Base-by-base conservation (phyloP, 2,113 vertebrate genomes). In the Vulpes lagopus region DNA sequence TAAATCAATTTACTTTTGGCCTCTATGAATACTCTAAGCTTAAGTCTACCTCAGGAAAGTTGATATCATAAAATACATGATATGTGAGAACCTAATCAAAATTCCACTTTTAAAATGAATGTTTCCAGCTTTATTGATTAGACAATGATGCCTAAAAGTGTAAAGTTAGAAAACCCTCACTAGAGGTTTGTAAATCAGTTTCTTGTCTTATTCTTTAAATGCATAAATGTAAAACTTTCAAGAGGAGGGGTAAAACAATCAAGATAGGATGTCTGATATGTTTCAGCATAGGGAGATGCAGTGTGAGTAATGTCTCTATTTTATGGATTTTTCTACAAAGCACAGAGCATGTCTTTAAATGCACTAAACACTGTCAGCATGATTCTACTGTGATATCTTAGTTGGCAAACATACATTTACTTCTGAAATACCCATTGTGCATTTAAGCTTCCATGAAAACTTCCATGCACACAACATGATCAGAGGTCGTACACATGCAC, bases 31-130 rank as follows among this genome's bases (percentile, higher is more conserved):
- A 43, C 57, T 57, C 53, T 49, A 81, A 53, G 2, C 51, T 57
- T 80, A 86, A 27, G 15, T 60, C 16, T 30, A 82, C 27, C n/a
- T 80, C n/a, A 91, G 57, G 53, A 91, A 88, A 95, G 60, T 9
- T 32, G 38, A 4, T 59, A 25, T 9, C 57, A 25, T 90, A 35
- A 94, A 86, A 93, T 27, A 53, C 0, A 38, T 10, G 6, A 69
- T 79, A 4, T 87, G 14, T 65, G 55, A 94, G 30, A 91, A 53
- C 15, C 43, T 78, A 89, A 62, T 88, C 95, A 93, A 79, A 74
- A 73, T 89, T 59, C 19, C 27, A 55, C 23, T n/a, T 83, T 69
- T 60, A 81, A 95, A 84, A 85, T 64, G 32, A 65, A 19, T 9
- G 1, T 35, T 49, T 25, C 19, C 22, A 35, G 35, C 11, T 94